phyloP scores from a whole-genome alignment of 92 coral and sea anemone genomes.

The Pocillopora grandis region DNA sequence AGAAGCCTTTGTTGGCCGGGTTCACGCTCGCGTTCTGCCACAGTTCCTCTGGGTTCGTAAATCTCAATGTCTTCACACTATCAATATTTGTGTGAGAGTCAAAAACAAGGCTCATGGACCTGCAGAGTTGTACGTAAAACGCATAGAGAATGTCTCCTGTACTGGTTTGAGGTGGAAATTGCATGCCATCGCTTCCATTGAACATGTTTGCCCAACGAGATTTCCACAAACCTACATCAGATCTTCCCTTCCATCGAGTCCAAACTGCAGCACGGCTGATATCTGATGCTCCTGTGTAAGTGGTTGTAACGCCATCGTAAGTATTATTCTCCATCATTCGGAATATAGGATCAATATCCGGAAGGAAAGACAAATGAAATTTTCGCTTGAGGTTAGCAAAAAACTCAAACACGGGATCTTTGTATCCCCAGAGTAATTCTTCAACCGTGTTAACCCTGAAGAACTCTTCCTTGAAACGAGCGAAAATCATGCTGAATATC shows the following conservation, averaged over 20 bases:
- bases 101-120: constrained; percentile 69
- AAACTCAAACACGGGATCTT: constrained; percentile 69
- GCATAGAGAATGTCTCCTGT: constrained; percentile 57
- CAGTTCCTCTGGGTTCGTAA: constrained; percentile 64
- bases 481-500: constrained; percentile 47
- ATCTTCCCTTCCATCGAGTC: constrained; percentile 74
- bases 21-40: constrained; percentile 61
- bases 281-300: constrained; percentile 68
- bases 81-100: constrained; percentile 43
- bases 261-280: constrained; percentile 50
- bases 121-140: constrained; percentile 70
- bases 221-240: constrained; percentile 65
- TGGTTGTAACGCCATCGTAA: constrained; percentile 63
- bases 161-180: constrained; percentile 69
- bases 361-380: constrained; percentile 55
- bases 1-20: constrained; percentile 79
- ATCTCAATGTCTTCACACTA: constrained; percentile 64
- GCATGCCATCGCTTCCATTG: constrained; percentile 94
- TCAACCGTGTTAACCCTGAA: constrained; percentile 68
- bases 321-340: constrained; percentile 73
- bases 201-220: constrained; percentile 85
- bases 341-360: constrained; percentile 65
- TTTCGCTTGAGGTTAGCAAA: constrained; percentile 52
- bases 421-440: constrained; percentile 84
- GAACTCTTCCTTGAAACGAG: constrained; percentile 52